Percentiles rank a stretch among this genome's conserved stretches.
Evolutionary conservation across 30 jellyfish, hydroid and myxozoan genomes (phyloP).

Genomic region (Aurelia sp.): DNA sequence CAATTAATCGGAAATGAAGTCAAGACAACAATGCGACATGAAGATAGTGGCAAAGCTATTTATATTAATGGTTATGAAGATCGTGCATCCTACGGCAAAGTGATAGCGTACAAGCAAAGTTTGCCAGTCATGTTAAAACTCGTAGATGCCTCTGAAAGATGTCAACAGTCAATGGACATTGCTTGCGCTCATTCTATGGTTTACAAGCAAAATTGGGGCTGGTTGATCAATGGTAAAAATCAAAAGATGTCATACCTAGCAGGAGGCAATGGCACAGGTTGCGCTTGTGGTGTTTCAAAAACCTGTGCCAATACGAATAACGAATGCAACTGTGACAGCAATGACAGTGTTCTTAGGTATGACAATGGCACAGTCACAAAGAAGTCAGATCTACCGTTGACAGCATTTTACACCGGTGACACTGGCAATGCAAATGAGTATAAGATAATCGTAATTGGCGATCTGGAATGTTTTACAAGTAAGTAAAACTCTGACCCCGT

Average conservation of each 20-base stretch:
- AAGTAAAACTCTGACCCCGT: neutral
- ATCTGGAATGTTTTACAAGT: slow-evolving; percentile 26
- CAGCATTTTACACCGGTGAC: slow-evolving; percentile 25
- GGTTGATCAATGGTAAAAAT: slow-evolving; percentile 9
- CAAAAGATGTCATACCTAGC: slow-evolving; percentile 42
- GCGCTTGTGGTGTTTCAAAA: slow-evolving; percentile 41
- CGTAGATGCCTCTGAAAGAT: slow-evolving; percentile 28
- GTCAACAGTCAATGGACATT: slow-evolving; percentile 37
- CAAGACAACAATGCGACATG: slow-evolving; percentile 15
- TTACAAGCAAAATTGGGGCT: neutral
- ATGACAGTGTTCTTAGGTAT: slow-evolving; percentile 3
- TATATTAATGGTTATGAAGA: slow-evolving; percentile 18
- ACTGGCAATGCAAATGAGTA: slow-evolving; percentile 10
- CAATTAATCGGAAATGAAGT: neutral
- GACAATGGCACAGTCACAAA: slow-evolving; percentile 31
- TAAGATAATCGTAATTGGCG: neutral
- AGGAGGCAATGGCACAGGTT: slow-evolving; percentile 61
- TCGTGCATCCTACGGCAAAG: slow-evolving; percentile 2
- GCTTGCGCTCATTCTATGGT: slow-evolving; percentile 2
- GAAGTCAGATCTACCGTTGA: slow-evolving; percentile 40
- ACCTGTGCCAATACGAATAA: slow-evolving; percentile 11
- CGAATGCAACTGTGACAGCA: slow-evolving; percentile 44
- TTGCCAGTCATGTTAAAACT: neutral
- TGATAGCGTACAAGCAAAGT: neutral
- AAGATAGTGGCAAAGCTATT: slow-evolving; percentile 16